Evolutionary conservation across 2,888 invertebrate species (phyloP), one percentile per base, ranked within the genome.

Genomic region (Aleiodes leptofemur): DNA sequence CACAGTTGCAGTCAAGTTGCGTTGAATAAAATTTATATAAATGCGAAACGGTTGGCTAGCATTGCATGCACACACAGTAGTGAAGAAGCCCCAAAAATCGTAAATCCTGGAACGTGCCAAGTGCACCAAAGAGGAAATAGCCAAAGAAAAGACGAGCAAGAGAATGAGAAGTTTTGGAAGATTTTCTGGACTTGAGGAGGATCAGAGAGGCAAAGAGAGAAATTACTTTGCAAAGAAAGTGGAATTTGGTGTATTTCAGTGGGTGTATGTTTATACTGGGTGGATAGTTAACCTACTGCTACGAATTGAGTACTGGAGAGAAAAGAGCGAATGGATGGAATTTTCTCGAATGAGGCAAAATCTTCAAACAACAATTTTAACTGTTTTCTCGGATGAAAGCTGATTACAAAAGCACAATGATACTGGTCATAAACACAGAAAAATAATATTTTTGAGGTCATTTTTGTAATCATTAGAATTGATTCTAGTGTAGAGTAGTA

Each of bases 101-200:
- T 80, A 80, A 80, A 80, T 80, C 78, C 77, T 73, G 75, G 68
- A 78, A 79, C 79, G 80, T 80, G 80, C 80, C 80, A 80, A 80
- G 78, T 79, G 64, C 70, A 29, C 69, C 61, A 61, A 64, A 2
- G 2, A 74, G 74, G 64, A 74, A 70, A 69, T 64, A 16, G 70
- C 55, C 11, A 70, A 43, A 48, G 53, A 61, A 59, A 69, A 70
- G 64, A 70, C 61, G 64, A 61, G 66, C 31, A 48, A 8, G 55
- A 16, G 34, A 51, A 43, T 56, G 48, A 48, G 66, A 48, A 50
- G 48, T 61, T 23, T 23, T 64, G 64, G 34, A 34, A 64, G 16
- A 64, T 64, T 64, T 48, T 64, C 64, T 64, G 13, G 43, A 43
- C 43, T 48, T 64, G 64, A 11, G 16, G 64, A 11, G 16, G 55